Percentiles rank a stretch among this genome's conserved stretches.
Evolutionary conservation across 2,888 invertebrate species (phyloP).

Genomic region (Branchellion lobata): DNA sequence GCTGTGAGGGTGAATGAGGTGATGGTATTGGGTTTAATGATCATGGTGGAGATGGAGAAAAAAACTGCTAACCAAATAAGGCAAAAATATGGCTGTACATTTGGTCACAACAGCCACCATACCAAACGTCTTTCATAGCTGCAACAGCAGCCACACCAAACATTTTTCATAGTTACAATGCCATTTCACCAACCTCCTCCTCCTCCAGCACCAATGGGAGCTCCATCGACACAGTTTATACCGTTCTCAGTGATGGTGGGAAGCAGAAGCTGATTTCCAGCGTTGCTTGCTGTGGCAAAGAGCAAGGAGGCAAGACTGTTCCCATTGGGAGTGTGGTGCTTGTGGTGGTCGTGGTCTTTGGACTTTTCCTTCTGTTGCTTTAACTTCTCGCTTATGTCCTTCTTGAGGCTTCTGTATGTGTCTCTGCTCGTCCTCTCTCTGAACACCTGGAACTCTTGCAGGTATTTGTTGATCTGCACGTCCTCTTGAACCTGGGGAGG

Average conservation of each 20-base stretch:
- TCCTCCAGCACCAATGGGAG: too few relatives aligned
- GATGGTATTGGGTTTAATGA: neutral
- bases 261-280: slow-evolving; percentile 33
- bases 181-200: too few relatives aligned
- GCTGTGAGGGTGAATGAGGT: neutral
- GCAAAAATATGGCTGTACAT: too few relatives aligned
- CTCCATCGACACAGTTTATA: neutral
- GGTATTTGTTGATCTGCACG: slow-evolving; percentile 53
- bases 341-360: slow-evolving; percentile 20
- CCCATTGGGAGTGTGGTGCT: neutral
- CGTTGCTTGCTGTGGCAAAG: neutral
- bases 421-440: slow-evolving; percentile 51
- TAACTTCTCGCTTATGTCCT: slow-evolving; percentile 49
- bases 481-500: slow-evolving; percentile 49
- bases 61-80: too few relatives aligned
- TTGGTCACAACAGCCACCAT: too few relatives aligned
- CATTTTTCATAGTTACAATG: too few relatives aligned
- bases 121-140: too few relatives aligned
- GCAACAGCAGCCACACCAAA: too few relatives aligned
- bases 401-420: slow-evolving; percentile 51
- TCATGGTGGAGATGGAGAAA: too few relatives aligned
- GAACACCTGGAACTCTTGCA: slow-evolving; percentile 52
- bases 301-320: slow-evolving; percentile 29
- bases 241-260: slow-evolving; percentile 43
- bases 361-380: slow-evolving; percentile 46